A percentile compares a stretch with the other conserved stretches of the same genome.
These are phyloP conservation scores for Isoperla grammatica DNA, from an alignment of 2,888 invertebrate species.

Conservation along the genomic window DNA sequence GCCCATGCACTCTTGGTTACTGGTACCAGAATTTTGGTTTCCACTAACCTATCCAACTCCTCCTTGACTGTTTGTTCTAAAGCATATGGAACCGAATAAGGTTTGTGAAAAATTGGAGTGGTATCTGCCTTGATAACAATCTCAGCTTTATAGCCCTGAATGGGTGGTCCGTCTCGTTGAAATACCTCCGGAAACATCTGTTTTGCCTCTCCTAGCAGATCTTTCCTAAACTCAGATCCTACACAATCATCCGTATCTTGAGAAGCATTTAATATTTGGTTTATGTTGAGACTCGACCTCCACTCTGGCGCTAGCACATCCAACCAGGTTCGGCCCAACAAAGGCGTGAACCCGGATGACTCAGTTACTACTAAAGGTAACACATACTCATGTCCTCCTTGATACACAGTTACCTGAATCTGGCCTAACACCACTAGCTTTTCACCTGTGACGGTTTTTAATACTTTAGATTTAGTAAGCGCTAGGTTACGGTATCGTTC, in stretches of 20 bases:
- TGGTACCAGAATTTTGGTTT: background rate
- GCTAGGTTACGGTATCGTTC: background rate
- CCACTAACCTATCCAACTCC: background rate
- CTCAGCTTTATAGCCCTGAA: too few species aligned
- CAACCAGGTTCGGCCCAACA: too few species aligned
- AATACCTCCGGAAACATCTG: background rate
- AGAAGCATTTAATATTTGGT: too few species aligned
- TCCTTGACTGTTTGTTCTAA: background rate
- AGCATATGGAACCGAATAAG: background rate
- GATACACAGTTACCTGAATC: background rate
- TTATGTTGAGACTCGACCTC: too few species aligned
- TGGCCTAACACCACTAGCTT: background rate
- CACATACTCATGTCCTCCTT: background rate
- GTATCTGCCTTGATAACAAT: too few species aligned
- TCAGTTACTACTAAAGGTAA: background rate
- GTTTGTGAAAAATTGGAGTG: too few species aligned
- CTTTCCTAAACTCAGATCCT: background rate
- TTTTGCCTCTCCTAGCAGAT: background rate
- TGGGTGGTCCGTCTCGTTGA: too few species aligned
- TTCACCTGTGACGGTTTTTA: background rate
- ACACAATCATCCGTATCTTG: too few species aligned
- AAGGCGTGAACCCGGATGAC: background rate
- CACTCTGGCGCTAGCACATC: too few species aligned
- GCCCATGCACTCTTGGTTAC: constrained; percentile 1
- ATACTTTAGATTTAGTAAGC: background rate